Evolutionary conservation across 1,140 invertebrate species (phyloP), one percentile per base, ranked within the genome.

Genomic region (Trigoniulus corallinus): DNA sequence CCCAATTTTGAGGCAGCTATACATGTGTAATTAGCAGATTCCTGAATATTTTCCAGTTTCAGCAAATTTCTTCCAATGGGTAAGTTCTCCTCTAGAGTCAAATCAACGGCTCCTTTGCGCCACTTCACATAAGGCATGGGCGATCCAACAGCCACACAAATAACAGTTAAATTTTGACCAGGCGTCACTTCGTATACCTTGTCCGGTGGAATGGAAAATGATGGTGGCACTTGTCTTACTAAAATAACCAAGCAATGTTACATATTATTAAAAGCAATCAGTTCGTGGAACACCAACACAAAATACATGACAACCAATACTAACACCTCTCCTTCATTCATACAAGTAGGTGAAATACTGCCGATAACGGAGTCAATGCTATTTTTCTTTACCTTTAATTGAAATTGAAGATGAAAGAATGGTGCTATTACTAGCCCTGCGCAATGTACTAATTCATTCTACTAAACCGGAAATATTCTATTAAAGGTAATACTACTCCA

Each of bases 101-200:
- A 64, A 66, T 88, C 85, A 60, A 77, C 76, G 2, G 76, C 77
- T 62, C 83, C 89, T 68, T 88, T 85, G 51, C 84, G 78, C 92
- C 92, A 98, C 67, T 88, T 93, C 44, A 98, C 91, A 58, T 79
- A 82, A 0, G 95, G 95, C 89, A 97, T 95, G 0, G 95, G 95
- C 0, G 93, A 88, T 0, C 95, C 94, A 4, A 88, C 82, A 15
- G 93, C 95, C 13, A 97, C 88, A 64, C 95, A 98, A 39, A 89
- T 93, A 43, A 98, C 70, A 65, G 94, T 97, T 43, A 97, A 69
- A 59, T 81, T 81, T 0, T 80, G 80, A 4, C 89, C 89, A 15
- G 91, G 71, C 78, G 86, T 87, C 24, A 98, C 89, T 64, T 94
- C 87, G 47, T 77, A 82, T 21, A 81, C 64, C 10, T 76, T 62